Base-by-base conservation (phyloP, 2,113 vertebrate species). In the Gracilinanus agilis region DNA sequence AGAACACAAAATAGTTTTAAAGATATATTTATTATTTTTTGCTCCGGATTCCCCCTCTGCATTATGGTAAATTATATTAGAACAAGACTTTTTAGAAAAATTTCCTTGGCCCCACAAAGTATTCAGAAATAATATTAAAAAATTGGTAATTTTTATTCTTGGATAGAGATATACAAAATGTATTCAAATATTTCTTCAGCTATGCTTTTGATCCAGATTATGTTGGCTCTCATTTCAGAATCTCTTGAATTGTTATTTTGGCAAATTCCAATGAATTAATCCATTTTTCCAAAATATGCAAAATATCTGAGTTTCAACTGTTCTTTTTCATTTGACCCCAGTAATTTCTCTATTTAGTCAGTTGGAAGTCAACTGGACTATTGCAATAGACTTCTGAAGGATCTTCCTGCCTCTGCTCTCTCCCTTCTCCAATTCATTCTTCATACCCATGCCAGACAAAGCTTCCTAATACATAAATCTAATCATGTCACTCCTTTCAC, bases 91-190 rank as follows among this genome's bases (percentile, higher is more conserved):
- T n/a, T 92, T 93, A 98, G 94, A 95, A 97, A 96, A 29, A 53
- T 94, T 94, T 95, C 29, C 53, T 95, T 90, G 93, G 67, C 19
- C n/a, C n/a, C 67, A 24, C 94, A 96, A 93, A 91, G 88, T 96
- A 97, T 91, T 95, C 90, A 97, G 92, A 97, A 96, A 75, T 91
- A 97, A 96, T 97, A 96, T 95, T 56, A 56, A 94, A 29, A 89
- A 97, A 90, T 97, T 92, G 95, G 96, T 98, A 88, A 94, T 98
- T 95, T 93, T 95, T 75, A 12, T 97, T 96, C 92, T 98, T 98
- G 98, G 97, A 97, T 4, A 0, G 58, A 95, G 92, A 95, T 94
- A 94, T 93, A 92, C 94, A 90, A 61, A 91, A 54, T 95, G 90
- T 96, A n/a, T 91, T 97, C 92, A 93, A 98, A 93, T 95, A 90